A percentile compares a stretch with the other conserved stretches of the same genome.
phyloP scores from a whole-genome alignment of 2,797 vertebrate genomes.

The Enteromius mattozi region DNA sequence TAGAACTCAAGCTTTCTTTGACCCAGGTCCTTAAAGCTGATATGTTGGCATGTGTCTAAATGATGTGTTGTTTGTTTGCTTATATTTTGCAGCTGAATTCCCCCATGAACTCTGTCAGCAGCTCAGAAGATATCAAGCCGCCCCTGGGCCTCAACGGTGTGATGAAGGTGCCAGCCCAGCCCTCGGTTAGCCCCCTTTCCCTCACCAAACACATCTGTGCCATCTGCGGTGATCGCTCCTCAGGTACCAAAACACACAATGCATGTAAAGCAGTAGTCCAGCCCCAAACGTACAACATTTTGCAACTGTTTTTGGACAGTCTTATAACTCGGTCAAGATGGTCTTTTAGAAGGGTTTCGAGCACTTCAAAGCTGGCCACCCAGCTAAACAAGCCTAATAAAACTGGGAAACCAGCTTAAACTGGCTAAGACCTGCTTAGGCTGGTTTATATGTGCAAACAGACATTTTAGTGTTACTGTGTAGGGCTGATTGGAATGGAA shows the following conservation, averaged over 20 bases:
- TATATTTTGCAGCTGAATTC: conserved; percentile 91
- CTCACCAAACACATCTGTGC: conserved; percentile 99
- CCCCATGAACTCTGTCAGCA: conserved; percentile 96
- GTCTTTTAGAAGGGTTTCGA: not conserved
- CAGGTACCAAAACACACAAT: conserved; percentile 79
- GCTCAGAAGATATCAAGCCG: conserved; percentile 97
- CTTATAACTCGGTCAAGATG: not conserved
- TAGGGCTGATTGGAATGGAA: not conserved
- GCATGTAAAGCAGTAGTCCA: not conserved
- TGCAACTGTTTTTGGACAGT: not conserved
- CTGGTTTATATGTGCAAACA: not conserved
- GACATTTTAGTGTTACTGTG: not conserved
- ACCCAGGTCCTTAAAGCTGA: not conserved
- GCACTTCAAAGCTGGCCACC: not conserved
- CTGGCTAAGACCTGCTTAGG: not conserved
- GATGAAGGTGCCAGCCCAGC: conserved; percentile 94
- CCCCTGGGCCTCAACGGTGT: conserved; percentile 95
- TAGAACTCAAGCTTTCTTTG: not conserved
- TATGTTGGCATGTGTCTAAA: conserved; percentile 50
- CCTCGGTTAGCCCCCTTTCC: conserved; percentile 85
- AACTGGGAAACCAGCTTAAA: not conserved
- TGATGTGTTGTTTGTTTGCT: conserved; percentile 69
- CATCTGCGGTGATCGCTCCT: conserved; percentile 98
- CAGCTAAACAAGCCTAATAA: not conserved
- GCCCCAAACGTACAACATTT: not conserved